Evolutionary conservation across 1,140 invertebrate species (phyloP).

Genomic region (Lineus longissimus): DNA sequence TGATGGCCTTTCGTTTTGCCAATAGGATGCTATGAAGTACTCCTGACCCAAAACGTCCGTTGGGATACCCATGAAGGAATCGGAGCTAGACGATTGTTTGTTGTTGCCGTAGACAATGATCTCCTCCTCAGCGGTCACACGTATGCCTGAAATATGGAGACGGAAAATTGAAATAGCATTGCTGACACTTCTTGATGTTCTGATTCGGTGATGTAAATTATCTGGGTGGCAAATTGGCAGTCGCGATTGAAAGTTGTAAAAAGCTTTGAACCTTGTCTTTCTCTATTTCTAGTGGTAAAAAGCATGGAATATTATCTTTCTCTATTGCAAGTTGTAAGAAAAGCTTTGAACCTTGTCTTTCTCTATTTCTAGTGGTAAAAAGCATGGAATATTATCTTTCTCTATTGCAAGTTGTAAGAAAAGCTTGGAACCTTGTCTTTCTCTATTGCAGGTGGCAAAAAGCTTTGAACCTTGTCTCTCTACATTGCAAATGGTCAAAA

Average conservation of each 20-base stretch:
- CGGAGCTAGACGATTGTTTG: neutral
- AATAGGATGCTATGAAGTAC: neutral
- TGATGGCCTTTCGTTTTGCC: neutral
- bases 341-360: neutral
- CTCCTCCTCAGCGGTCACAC: neutral
- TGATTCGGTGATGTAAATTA: neutral
- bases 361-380: neutral
- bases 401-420: neutral
- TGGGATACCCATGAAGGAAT: neutral
- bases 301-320: neutral
- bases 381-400: neutral
- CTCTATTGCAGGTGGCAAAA: neutral
- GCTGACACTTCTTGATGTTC: neutral
- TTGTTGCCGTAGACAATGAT: constrained; percentile 3
- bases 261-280: neutral
- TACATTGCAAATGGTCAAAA: neutral
- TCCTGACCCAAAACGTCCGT: neutral
- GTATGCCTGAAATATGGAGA: neutral
- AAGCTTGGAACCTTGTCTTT: neutral
- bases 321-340: neutral
- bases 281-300: neutral
- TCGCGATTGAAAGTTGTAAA: neutral
- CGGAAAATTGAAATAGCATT: neutral
- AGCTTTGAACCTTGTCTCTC: neutral
- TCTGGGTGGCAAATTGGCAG: neutral